Conservation (phyloP, 2,888 invertebrate genomes). For the Athripsodes cinereus region DNA sequence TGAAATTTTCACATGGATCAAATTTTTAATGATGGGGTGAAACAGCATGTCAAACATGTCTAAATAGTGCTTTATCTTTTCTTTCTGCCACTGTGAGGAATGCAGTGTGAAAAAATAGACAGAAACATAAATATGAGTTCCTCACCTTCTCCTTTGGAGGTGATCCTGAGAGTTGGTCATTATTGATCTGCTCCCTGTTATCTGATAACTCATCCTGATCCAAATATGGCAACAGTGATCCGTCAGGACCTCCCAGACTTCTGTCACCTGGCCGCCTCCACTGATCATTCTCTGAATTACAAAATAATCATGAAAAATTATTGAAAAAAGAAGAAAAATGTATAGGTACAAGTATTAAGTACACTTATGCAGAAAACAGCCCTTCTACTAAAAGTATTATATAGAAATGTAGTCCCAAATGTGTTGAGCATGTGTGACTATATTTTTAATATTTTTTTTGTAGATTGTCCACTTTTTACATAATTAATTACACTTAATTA, state of each 20-base stretch:
- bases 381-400: neutral
- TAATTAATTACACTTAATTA: too few species aligned
- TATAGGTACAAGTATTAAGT: neutral
- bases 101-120: too few species aligned
- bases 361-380: neutral
- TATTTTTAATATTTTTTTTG: too few species aligned
- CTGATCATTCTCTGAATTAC: slow-evolving; percentile 22
- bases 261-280: slow-evolving; percentile 23
- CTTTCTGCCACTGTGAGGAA: too few species aligned
- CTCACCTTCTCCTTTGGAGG: slow-evolving; percentile 52
- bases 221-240: slow-evolving; percentile 30
- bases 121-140: neutral
- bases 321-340: too few species aligned
- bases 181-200: slow-evolving; percentile 37
- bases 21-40: too few species aligned
- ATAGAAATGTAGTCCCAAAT: too few species aligned
- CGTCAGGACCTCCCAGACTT: slow-evolving; percentile 34
- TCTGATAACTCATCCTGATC: slow-evolving; percentile 39
- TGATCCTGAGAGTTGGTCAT: slow-evolving; percentile 42
- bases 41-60: too few species aligned
- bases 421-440: too few species aligned
- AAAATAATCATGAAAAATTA: neutral
- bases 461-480: too few species aligned
- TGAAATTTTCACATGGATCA: too few species aligned
- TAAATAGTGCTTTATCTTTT: too few species aligned